These are phyloP conservation scores for Sylvilagus floridanus DNA, from an alignment of 2,797 vertebrate species.

Conservation along the genomic window DNA sequence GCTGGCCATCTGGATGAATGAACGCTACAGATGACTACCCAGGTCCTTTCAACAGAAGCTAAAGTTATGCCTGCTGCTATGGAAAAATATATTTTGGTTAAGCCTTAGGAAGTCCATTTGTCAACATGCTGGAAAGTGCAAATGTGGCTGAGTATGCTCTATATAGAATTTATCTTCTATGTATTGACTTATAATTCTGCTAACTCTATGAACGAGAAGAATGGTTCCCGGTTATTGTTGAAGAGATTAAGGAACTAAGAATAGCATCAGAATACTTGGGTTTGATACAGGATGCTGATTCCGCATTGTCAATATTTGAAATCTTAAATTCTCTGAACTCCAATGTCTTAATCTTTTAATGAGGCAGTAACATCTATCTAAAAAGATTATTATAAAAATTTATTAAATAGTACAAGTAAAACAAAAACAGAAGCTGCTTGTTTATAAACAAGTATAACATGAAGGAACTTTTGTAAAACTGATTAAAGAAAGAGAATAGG, in stretches of 20 bases:
- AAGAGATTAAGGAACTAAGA: not conserved
- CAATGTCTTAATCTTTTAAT: not conserved
- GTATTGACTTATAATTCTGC: not conserved
- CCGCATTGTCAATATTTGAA: not conserved
- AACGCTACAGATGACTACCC: constrained; percentile 71
- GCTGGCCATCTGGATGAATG: constrained; percentile 81
- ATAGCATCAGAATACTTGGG: not conserved
- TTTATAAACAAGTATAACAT: not conserved
- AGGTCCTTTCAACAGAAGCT: constrained; percentile 73
- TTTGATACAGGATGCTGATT: not conserved
- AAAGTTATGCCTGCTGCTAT: constrained; percentile 74
- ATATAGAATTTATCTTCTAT: not conserved
- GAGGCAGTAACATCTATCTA: not conserved
- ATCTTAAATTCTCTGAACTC: not conserved
- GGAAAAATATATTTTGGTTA: constrained; percentile 72
- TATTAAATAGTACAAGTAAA: not conserved
- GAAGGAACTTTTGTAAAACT: not conserved
- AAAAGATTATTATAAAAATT: not conserved
- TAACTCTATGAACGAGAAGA: not conserved
- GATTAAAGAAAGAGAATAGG: not conserved
- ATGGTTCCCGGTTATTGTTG: not conserved
- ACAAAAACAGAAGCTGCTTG: not conserved
- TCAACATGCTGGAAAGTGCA: constrained; percentile 58
- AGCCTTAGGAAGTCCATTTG: constrained; percentile 72
- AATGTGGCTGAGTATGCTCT: constrained; percentile 8